Evolutionary conservation across 1,140 invertebrate genomes (phyloP), one percentile per base, ranked within the genome.

Genomic region (Sesamia nonagrioides): DNA sequence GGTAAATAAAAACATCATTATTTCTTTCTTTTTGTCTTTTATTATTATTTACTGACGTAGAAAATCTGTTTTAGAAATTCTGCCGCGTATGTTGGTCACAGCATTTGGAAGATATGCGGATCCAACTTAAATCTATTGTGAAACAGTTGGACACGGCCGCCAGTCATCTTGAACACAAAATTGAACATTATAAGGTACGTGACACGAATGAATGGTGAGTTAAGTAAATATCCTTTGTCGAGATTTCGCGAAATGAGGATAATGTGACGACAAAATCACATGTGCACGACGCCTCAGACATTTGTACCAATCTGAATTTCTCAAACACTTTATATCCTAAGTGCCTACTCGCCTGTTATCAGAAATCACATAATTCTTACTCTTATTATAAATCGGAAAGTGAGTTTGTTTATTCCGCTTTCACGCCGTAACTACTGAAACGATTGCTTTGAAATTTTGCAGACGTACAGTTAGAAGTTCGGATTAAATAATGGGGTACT

Each of bases 21-120:
- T 56, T 8, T 40, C 6, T 50, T 8, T 13, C 58, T 42, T 54
- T 56, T n/a, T 15, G 6, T 45, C 6, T 66, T 45, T 66, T 45
- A 4, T 2, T 45, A 21, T 42, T 42, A 8, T 45, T 66, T 45
- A 45, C 61, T 45, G 40, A 61, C 0, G 33, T 15, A 21, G 0
- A 68, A 9, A 9, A 35, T 18, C 11, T 60, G 42, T 60, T 84
- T 54, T 82, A 96, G 95, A 95, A 94, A 78, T 96, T 96, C 83
- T 96, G 96, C 84, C 86, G 88, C 48, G 88, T 96, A 13, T 96
- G 96, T 82, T 96, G 95, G 95, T 91, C 91, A 5, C 91, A 93
- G 50, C 96, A 96, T 86, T 88, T 96, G 56, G 90, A 94, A 17
- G 95, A 96, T 80, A 92, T 96, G 79, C 91, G 95, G 79, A 92